Conservation (phyloP, 2,113 vertebrate species). For the Phaethon lepturus region DNA sequence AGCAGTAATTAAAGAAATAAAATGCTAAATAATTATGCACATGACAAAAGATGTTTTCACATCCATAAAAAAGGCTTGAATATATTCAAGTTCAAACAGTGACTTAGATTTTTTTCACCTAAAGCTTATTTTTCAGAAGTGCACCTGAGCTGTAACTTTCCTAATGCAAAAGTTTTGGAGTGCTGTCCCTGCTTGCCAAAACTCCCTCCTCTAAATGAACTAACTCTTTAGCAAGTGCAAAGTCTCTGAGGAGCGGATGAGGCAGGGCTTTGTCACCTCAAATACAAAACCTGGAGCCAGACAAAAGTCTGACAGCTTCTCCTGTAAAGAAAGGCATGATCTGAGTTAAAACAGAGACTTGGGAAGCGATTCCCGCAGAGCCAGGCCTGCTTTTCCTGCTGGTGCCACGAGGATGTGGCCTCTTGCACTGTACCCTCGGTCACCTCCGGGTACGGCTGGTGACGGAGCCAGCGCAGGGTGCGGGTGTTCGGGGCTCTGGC, state of each 20-base stretch:
- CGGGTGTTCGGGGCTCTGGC: background rate
- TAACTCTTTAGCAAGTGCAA: background rate
- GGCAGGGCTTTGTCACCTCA: background rate
- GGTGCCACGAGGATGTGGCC: background rate
- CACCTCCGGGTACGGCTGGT: background rate
- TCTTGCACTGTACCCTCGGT: rapidly evolving
- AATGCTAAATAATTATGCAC: background rate
- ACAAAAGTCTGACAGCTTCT: background rate
- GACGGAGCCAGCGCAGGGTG: background rate
- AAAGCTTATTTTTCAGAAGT: background rate
- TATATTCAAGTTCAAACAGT: background rate
- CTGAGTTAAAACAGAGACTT: background rate
- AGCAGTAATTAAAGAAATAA: background rate
- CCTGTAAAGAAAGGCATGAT: background rate
- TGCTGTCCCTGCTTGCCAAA: background rate
- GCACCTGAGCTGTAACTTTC: background rate
- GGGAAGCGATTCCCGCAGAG: background rate
- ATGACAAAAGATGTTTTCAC: background rate
- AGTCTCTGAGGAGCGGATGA: background rate
- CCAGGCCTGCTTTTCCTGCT: background rate
- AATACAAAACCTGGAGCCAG: background rate
- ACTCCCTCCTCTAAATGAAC: background rate
- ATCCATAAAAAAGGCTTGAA: background rate
- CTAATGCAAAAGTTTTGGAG: background rate
- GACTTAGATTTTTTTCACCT: background rate